These are phyloP conservation scores for Tetranychus urticae DNA, from an alignment of 1,140 invertebrate genomes.

Conservation along the genomic window DNA sequence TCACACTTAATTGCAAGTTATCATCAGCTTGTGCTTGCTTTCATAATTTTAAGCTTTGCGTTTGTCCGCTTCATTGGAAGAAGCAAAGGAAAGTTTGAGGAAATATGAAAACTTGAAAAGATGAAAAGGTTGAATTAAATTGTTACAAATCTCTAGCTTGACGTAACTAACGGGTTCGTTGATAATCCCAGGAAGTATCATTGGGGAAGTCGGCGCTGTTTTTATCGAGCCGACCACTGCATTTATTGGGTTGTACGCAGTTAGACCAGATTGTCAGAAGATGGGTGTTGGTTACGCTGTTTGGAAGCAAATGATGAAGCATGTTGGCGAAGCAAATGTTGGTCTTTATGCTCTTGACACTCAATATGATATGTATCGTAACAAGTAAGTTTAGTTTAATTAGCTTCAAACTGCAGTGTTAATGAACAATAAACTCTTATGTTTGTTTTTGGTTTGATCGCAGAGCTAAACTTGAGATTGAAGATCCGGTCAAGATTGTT, in stretches of 20 bases:
- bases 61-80: too few species aligned
- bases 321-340: slow-evolving; percentile 11
- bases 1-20: too few species aligned
- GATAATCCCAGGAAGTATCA: slow-evolving; percentile 4
- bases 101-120: too few species aligned
- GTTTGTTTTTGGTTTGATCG: too few species aligned
- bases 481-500: too few species aligned
- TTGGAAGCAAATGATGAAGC: slow-evolving; percentile 13
- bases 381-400: background rate
- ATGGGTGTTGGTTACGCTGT: slow-evolving; percentile 12
- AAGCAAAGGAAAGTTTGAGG: too few species aligned
- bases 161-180: background rate
- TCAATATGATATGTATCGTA: slow-evolving; percentile 11
- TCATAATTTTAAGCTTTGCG: too few species aligned
- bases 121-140: too few species aligned
- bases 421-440: too few species aligned
- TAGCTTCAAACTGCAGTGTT: too few species aligned
- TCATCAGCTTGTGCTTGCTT: too few species aligned
- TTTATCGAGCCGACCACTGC: slow-evolving; percentile 9
- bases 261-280: slow-evolving; percentile 11
- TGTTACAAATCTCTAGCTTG: background rate
- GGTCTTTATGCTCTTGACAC: slow-evolving; percentile 12
- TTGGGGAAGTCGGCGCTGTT: slow-evolving; percentile 12
- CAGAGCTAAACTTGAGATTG: too few species aligned
- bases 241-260: slow-evolving; percentile 14